Evolutionary conservation across 2,113 vertebrate genomes (phyloP), one percentile per base, ranked within the genome.

Genomic region (Scophthalmus maximus): DNA sequence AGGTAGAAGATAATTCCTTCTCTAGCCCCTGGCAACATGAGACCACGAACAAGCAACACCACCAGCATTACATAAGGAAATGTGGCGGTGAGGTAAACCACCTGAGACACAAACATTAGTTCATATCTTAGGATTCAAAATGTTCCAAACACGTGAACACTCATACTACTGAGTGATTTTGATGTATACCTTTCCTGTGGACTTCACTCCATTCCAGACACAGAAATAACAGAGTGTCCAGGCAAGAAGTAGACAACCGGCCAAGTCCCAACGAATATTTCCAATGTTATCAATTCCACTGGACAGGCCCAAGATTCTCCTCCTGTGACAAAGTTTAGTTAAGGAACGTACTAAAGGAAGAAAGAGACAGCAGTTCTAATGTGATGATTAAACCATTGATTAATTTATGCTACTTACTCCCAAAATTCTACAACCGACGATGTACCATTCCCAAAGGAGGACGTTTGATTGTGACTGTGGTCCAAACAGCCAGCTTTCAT

Each of bases 11-110:
- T 76, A 58, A 99, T 94, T 0, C 98, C 98, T 1, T 96, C 92
- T 0, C 82, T 92, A 66, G 98, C 97, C 26, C 98, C 97, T 0
- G 96, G 96, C 47, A 98, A 93, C 0, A 95, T 97, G n/a, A 96
- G 83, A 1, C 97, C 97, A 53, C 97, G 95, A n/a, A 97, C 76
- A 49, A 99, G 90, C 55, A 99, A 81, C 68, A 96, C 90, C 6
- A 95, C 4, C 20, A 99, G 84, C 96, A 98, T 98, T 75, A 95
- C 26, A 0, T 97, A 99, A 0, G 97, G 98, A 65, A 99, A 99
- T 0, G 96, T 97, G 63, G 96, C 96, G 8, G 98, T 98, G 87
- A 99, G 96, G 68, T 98, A 99, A 20, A 98, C 97, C 0, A 99
- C 96, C 98, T 99, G 82, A 29, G 20, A 2, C 30, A 76, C 6